Evolutionary conservation across 1,140 invertebrate species (phyloP).

Genomic region (Tenebrio molitor): DNA sequence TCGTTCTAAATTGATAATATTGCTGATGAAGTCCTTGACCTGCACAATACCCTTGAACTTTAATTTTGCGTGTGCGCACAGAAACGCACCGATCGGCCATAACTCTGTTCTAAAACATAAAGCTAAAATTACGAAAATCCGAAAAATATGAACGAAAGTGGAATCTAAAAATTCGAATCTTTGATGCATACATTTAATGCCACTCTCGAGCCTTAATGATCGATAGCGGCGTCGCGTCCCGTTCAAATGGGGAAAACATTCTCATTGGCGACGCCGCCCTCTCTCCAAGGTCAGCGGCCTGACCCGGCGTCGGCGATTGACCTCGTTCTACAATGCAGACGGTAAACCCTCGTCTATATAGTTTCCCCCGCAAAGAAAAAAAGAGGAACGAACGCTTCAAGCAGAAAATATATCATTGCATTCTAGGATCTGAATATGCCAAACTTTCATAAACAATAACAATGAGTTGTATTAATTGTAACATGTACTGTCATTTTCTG

Average conservation of each 20-base stretch:
- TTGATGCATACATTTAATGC: constrained; percentile 30
- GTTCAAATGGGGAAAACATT: constrained; percentile 34
- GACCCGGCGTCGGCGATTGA: constrained; percentile 58
- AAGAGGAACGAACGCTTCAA: too few species aligned
- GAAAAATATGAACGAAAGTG: too few species aligned
- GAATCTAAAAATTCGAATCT: too few species aligned
- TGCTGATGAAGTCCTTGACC: constrained; percentile 49
- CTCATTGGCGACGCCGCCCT: constrained; percentile 45
- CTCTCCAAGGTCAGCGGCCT: constrained; percentile 57
- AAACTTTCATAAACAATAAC: too few species aligned
- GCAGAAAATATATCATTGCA: too few species aligned
- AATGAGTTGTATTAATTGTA: too few species aligned
- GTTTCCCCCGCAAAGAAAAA: too few species aligned
- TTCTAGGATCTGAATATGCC: too few species aligned
- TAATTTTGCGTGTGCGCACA: constrained; percentile 46
- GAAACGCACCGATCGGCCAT: constrained; percentile 17
- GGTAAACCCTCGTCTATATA: constrained; percentile 44
- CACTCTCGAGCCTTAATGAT: constrained; percentile 21
- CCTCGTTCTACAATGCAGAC: constrained; percentile 56
- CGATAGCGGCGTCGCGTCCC: constrained; percentile 37
- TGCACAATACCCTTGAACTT: constrained; percentile 50
- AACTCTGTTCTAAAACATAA: background rate
- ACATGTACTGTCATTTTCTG: too few species aligned
- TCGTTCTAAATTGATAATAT: too few species aligned
- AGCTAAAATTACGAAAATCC: too few species aligned